Conservation (phyloP, 2,888 invertebrate genomes). For the Drosophila setosimentum region DNA sequence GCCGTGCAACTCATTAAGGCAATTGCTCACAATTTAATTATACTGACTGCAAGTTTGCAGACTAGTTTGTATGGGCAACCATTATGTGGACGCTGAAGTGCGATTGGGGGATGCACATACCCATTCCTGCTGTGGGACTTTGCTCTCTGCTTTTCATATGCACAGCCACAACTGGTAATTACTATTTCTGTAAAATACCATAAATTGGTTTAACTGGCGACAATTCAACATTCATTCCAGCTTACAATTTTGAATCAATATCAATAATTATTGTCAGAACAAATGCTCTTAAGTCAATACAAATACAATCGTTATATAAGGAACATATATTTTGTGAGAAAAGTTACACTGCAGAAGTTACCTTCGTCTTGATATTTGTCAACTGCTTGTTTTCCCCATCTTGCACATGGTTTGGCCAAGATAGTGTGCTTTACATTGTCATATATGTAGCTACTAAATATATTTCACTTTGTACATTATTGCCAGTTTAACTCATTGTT, state of each 20-base stretch:
- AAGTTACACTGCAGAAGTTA: neutral
- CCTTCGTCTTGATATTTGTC: neutral
- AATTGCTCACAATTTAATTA: constrained; percentile 69
- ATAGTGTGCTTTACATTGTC: neutral
- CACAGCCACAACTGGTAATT: neutral
- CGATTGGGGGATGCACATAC: constrained; percentile 2
- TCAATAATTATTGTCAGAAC: neutral
- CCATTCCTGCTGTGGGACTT: neutral
- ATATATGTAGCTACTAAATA: neutral
- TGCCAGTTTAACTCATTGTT: neutral
- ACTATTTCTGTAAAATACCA: too few relatives aligned
- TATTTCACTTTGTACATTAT: neutral
- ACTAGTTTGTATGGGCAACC: constrained; percentile 21
- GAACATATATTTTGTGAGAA: neutral
- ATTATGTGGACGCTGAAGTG: constrained; percentile 7
- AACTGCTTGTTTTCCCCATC: neutral
- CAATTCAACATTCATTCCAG: neutral
- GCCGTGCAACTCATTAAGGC: constrained; percentile 46
- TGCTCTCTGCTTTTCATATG: neutral
- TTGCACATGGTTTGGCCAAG: neutral
- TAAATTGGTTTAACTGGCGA: neutral
- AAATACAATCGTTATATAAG: neutral
- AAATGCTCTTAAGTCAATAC: neutral
- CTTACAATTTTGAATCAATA: neutral
- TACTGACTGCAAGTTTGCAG: constrained; percentile 27